Evolutionary conservation across 2,113 vertebrate species (phyloP).

Genomic region (Tachycineta bicolor): DNA sequence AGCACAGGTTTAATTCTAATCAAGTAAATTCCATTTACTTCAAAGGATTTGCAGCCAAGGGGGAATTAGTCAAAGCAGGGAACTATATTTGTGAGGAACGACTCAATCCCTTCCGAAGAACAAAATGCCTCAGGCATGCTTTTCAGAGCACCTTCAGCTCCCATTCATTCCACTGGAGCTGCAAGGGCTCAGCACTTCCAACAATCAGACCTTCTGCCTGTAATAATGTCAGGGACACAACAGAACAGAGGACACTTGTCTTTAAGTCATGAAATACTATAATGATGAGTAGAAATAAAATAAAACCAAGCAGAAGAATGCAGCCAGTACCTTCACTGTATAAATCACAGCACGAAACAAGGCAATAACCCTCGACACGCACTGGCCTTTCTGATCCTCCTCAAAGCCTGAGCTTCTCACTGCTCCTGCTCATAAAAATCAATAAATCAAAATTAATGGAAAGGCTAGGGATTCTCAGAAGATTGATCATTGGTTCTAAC

Average conservation of each 20-base stretch:
- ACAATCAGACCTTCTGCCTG: background rate
- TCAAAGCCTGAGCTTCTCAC: conserved; percentile 1
- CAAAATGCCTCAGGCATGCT: background rate
- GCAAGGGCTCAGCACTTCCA: conserved; percentile 10
- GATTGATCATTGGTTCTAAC: background rate
- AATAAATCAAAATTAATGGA: conserved; percentile 44
- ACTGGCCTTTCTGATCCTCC: conserved; percentile 42
- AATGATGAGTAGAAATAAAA: conserved; percentile 42
- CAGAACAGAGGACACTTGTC: background rate
- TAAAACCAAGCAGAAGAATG: background rate
- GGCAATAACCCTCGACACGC: background rate
- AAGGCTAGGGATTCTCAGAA: background rate
- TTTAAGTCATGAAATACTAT: conserved; percentile 46
- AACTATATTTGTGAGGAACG: conserved; percentile 24
- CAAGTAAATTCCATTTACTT: conserved; percentile 48
- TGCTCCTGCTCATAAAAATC: conserved; percentile 25
- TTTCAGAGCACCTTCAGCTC: conserved; percentile 33
- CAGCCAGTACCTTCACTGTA: background rate
- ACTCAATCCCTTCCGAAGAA: conserved; percentile 12
- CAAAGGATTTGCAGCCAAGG: background rate
- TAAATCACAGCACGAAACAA: conserved; percentile 36
- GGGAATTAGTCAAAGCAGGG: conserved; percentile 23
- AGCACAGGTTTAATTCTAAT: conserved; percentile 28
- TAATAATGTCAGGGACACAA: conserved; percentile 6
- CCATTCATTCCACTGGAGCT: conserved; percentile 2